These are phyloP conservation scores for Ochlodes sylvanus DNA, from an alignment of 2,888 invertebrate genomes.

Conservation along the genomic window DNA sequence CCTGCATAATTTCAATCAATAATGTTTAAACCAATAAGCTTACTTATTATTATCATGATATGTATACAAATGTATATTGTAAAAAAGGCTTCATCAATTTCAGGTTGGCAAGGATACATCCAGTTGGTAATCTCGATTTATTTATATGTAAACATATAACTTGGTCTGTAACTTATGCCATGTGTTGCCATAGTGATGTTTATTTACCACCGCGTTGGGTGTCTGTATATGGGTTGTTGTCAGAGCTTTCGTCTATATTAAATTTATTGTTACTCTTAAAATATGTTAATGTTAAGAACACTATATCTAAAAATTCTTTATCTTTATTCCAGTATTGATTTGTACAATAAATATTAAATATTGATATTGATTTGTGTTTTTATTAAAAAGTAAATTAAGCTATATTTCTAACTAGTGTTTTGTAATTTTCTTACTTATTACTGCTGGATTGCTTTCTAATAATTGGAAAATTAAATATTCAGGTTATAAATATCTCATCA, in stretches of 20 bases:
- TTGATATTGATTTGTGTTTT: constrained; percentile 61
- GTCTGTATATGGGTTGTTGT: constrained; percentile 78
- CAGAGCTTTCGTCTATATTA: constrained; percentile 64
- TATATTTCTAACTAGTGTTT: no score
- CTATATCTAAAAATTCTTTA: constrained; percentile 68
- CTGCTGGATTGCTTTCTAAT: no score
- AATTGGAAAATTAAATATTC: no score
- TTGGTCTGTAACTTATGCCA: constrained; percentile 28
- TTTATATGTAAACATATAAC: constrained; percentile 20
- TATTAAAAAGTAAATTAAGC: constrained; percentile 41
- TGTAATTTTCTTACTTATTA: no score
- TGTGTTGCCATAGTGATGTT: constrained; percentile 50
- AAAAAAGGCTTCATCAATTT: no score
- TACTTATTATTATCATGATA: no score
- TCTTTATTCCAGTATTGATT: constrained; percentile 80
- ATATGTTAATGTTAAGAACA: constrained; percentile 68
- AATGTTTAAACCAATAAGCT: no score
- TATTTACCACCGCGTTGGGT: constrained; percentile 61
- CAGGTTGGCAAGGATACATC: no score
- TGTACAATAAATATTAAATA: constrained; percentile 78
- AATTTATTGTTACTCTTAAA: constrained; percentile 57
- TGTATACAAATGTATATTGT: no score
- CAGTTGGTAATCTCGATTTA: background rate
- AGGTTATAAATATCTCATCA: no score
- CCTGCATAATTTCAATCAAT: no score